Conservation (phyloP, 1,140 invertebrate species). For the Dufourea novaeangliae region DNA sequence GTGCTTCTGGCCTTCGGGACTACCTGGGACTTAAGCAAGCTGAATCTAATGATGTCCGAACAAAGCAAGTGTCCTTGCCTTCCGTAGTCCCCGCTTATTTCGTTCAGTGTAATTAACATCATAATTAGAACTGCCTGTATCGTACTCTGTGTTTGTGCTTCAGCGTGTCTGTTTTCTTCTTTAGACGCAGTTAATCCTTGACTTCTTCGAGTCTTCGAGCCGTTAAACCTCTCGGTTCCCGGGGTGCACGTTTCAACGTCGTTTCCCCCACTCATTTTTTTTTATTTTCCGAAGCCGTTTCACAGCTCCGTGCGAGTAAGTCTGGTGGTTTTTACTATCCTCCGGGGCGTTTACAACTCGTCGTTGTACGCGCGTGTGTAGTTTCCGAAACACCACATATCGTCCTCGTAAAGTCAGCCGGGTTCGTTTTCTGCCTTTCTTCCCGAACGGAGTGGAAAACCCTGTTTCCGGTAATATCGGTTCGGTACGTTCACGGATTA, state of each 20-base stretch:
- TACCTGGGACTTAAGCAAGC: slow-evolving; percentile 8
- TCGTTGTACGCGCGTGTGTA: slow-evolving; percentile 17
- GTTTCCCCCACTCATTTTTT: background rate
- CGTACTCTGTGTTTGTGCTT: background rate
- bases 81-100: slow-evolving; percentile 27
- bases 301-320: background rate
- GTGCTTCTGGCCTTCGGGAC: background rate
- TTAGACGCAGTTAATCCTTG: background rate
- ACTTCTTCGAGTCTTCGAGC: background rate
- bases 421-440: background rate
- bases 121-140: background rate
- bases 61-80: slow-evolving; percentile 24
- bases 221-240: background rate
- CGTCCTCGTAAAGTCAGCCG: slow-evolving; percentile 39
- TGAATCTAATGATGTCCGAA: slow-evolving; percentile 41
- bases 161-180: background rate
- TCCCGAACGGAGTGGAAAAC: slow-evolving; percentile 40
- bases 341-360: slow-evolving; percentile 28
- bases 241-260: background rate
- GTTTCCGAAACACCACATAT: slow-evolving; percentile 43
- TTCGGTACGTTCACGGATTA: slow-evolving; percentile 19
- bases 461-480: slow-evolving; percentile 29
- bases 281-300: no score
- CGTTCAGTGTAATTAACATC: slow-evolving; percentile 32
- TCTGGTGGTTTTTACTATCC: slow-evolving; percentile 27